Evolutionary conservation across 2,797 vertebrate genomes (phyloP).

Genomic region (Chelon auratus): DNA sequence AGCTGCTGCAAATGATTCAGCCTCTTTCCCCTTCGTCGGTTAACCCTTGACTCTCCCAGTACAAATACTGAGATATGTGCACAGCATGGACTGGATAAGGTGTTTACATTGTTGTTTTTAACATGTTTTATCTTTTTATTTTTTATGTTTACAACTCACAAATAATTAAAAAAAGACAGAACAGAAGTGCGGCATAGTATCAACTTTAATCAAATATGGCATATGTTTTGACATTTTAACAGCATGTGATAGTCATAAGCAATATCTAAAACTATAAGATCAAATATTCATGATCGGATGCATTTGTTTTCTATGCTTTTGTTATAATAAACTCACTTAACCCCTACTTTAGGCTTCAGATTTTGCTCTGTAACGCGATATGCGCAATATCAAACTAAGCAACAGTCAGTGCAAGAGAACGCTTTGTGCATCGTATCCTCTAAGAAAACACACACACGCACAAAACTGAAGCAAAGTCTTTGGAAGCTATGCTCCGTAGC

Average conservation of each 20-base stretch:
- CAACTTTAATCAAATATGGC: constrained; percentile 69
- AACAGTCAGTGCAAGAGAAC: constrained; percentile 52
- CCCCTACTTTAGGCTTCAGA: constrained; percentile 27
- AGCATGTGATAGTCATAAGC: constrained; percentile 52
- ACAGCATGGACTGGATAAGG: background rate
- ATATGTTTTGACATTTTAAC: constrained; percentile 43
- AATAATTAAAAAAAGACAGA: constrained; percentile 29
- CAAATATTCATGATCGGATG: constrained; percentile 56
- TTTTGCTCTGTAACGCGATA: constrained; percentile 53
- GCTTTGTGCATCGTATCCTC: constrained; percentile 62
- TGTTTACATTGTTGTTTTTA: constrained; percentile 10
- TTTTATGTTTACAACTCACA: constrained; percentile 27
- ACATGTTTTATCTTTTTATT: constrained; percentile 18
- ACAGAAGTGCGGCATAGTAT: constrained; percentile 49
- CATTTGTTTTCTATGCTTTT: constrained; percentile 52
- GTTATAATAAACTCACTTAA: constrained; percentile 65
- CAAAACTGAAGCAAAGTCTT: constrained; percentile 64
- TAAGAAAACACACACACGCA: constrained; percentile 44
- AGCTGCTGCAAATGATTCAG: constrained; percentile 59
- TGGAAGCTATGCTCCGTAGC: constrained; percentile 67
- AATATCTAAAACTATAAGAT: constrained; percentile 55
- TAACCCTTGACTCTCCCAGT: constrained; percentile 7
- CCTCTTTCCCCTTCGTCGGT: constrained; percentile 36
- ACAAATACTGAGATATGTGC: constrained; percentile 6
- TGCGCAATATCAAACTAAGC: constrained; percentile 60